Evolutionary conservation across 1,140 invertebrate species (phyloP), one percentile per base, ranked within the genome.

Genomic region (Aphaenogaster floridana): DNA sequence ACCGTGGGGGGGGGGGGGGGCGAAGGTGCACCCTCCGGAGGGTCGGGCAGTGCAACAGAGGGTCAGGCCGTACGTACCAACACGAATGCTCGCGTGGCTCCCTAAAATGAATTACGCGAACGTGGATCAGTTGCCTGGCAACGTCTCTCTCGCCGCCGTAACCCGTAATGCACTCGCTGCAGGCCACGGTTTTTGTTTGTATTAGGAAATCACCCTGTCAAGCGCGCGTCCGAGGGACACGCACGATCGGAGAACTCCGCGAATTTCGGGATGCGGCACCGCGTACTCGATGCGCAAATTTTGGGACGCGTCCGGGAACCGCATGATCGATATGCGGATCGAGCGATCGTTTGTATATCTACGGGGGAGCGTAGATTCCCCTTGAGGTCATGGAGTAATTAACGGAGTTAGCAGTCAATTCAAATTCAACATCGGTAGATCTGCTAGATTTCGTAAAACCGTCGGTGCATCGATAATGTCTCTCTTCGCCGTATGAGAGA

Each of bases 81-180:
- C 48, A 85, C 50, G 59, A 57, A 57, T 72, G 85, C 36, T 48
- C 77, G 45, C 59, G 77, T 45, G 68, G 34, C 78, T 77, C 91
- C 87, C 89, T 78, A 90, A 92, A 92, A 92, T 93, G 92, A 93
- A 92, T 93, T 93, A 93, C 89, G 88, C 85, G 81, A 76, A 86
- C 86, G 88, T 87, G 91, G 89, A 88, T 84, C 66, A 59, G 91
- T 93, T 93, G 91, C 92, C 88, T 69, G 85, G 91, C 91, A 91
- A 93, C 91, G 45, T 90, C 28, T 84, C 74, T 42, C 72, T 64
- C 59, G 50, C n/a, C 72, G 17, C 63, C 85, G 85, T 59, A 79
- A 87, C 39, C 69, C 54, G 69, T 81, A 89, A 91, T 89, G 84
- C 89, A 89, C 79, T 77, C 81, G 61, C 7, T 72, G 64, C 69